Conservation (phyloP, 2,888 invertebrate species). For the Lasioglossum figueresi region DNA sequence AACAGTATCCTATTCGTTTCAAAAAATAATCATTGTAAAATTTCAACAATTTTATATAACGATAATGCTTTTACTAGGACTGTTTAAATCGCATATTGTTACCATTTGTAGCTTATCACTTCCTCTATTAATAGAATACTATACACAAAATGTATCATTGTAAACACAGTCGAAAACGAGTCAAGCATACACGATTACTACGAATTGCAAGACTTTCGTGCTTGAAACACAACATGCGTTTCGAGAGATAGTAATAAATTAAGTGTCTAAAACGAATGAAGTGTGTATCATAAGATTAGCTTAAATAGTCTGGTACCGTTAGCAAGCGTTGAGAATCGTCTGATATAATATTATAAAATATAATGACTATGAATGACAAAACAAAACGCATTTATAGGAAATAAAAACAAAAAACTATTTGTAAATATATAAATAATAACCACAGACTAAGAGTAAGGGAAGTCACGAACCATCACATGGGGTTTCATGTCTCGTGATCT, state of each 20-base stretch:
- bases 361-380: not conserved
- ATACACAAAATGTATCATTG: slow-evolving; percentile 30
- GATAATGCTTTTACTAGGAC: not conserved
- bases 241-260: not conserved
- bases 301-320: not conserved
- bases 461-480: too few relatives aligned
- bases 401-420: too few relatives aligned
- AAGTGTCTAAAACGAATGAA: not conserved
- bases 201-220: not conserved
- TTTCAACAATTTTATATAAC: not conserved
- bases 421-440: too few relatives aligned
- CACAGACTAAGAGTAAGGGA: too few relatives aligned
- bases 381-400: not conserved
- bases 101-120: slow-evolving; percentile 7
- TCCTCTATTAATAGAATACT: not conserved
- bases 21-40: slow-evolving; percentile 16
- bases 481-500: too few relatives aligned
- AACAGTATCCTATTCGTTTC: not conserved
- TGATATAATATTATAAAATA: not conserved
- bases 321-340: not conserved
- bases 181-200: not conserved
- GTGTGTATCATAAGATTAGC: not conserved
- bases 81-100: slow-evolving; percentile 5
- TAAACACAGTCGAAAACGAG: not conserved
- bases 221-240: not conserved